Conservation (phyloP, 2,888 invertebrate genomes). For the Chelonus formosanus region DNA sequence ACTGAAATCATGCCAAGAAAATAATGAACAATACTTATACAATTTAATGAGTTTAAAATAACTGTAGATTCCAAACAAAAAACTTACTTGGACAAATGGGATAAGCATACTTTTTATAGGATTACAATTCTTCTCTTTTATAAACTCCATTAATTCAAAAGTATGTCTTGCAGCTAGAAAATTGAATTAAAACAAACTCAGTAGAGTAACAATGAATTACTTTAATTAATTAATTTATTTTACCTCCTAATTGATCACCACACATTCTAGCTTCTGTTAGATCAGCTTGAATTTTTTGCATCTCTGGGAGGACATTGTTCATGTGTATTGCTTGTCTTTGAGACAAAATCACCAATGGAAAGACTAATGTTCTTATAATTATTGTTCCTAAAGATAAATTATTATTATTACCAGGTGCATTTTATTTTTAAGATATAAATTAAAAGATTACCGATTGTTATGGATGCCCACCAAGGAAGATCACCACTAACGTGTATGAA, state of each 20-base stretch:
- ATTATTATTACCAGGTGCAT: too few species aligned
- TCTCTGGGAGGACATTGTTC: slow-evolving; percentile 86
- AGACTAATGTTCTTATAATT: slow-evolving; percentile 74
- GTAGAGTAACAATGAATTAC: not conserved
- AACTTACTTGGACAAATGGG: slow-evolving; percentile 77
- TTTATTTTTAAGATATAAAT: too few species aligned
- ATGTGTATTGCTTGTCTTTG: slow-evolving; percentile 84
- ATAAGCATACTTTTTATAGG: slow-evolving; percentile 82
- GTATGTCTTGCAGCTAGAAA: slow-evolving; percentile 74
- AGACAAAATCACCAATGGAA: slow-evolving; percentile 84
- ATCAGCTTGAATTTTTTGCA: slow-evolving; percentile 82
- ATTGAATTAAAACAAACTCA: slow-evolving; percentile 12
- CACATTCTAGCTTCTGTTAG: slow-evolving; percentile 85
- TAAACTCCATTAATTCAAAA: slow-evolving; percentile 81
- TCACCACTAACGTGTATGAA: slow-evolving; percentile 81
- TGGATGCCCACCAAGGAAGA: slow-evolving; percentile 94
- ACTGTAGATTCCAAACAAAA: not conserved
- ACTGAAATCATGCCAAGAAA: slow-evolving; percentile 59
- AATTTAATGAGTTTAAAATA: too few species aligned
- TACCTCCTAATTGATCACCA: slow-evolving; percentile 82
- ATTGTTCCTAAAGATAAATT: not conserved
- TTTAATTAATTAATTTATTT: slow-evolving; percentile 26
- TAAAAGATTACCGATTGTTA: slow-evolving; percentile 72
- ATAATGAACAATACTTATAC: too few species aligned
- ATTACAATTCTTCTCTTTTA: slow-evolving; percentile 83